Evolutionary conservation across 2,888 invertebrate species (phyloP), one percentile per base, ranked within the genome.

Genomic region (Aphodius sticticus): DNA sequence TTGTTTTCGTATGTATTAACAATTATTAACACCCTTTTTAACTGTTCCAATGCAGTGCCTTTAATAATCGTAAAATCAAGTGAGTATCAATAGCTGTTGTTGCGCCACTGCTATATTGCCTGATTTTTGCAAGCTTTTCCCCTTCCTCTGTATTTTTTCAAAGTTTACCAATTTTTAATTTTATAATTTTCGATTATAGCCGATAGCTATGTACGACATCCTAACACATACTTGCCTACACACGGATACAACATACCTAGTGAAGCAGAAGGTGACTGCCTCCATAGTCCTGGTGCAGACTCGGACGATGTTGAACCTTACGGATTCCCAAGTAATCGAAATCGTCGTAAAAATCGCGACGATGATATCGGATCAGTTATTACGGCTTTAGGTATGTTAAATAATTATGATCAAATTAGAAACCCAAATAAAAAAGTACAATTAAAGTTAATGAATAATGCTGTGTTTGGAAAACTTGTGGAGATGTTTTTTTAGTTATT

Each of bases 191-290:
- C 79, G 70, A 77, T 81, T 82, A 69, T 82, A 88, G 88, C 88
- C 81, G 93, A 94, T 85, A 93, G 93, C 86, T 96, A 96, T 90
- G 91, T 95, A 86, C 92, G 95, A 85, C 96, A 96, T 91, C 96
- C 95, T 80, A 95, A 96, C 90, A 93, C 94, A 85, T 96, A 96
- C 91, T 92, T 96, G 86, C 95, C 95, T 78, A 90, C 91, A 82
- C 90, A 89, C 84, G 88, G 87, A 77, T 93, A 94, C 88, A 93
- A 93, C 86, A 93, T 93, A 85, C 93, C 92, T 85, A 93, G 93
- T 85, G 93, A 93, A 87, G 92, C 92, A 80, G 93, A 93, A 86
- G 92, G 91, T 82, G 93, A 93, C 79, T 87, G 87, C 83, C 84
- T 89, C 81, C 88, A 88, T 80, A 89, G 89, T 84, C 88, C 89